A percentile compares a stretch with the other conserved stretches of the same genome.
Conservation (phyloP, 1,140 invertebrate species). For the Araneus ventricosus region DNA sequence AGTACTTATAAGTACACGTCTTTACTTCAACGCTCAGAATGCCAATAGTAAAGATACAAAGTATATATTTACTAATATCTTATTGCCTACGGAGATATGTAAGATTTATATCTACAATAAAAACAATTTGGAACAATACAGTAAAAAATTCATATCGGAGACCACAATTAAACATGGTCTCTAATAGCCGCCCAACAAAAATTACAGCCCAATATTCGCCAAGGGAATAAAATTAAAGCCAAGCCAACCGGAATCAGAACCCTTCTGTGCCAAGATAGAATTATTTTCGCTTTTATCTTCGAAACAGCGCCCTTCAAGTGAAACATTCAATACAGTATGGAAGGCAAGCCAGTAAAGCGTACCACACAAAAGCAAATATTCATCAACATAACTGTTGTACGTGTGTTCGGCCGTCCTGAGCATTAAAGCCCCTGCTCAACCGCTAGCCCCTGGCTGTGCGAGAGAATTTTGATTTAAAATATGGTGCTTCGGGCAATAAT, state of each 20-base stretch:
- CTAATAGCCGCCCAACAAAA: background rate
- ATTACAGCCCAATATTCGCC: background rate
- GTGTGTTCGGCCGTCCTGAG: constrained; percentile 19
- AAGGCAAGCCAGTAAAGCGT: constrained; percentile 6
- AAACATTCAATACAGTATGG: constrained; percentile 42
- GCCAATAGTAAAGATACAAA: too few relatives aligned
- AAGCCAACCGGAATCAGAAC: background rate
- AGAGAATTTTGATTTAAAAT: constrained; percentile 64
- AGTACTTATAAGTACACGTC: too few relatives aligned
- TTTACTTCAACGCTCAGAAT: too few relatives aligned
- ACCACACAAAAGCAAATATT: constrained; percentile 44
- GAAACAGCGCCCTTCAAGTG: constrained; percentile 18
- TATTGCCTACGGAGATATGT: too few relatives aligned
- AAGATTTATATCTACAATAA: too few relatives aligned
- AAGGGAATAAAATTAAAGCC: background rate
- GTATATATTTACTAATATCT: too few relatives aligned
- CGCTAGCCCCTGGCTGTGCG: background rate
- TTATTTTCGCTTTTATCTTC: constrained; percentile 14
- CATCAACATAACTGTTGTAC: constrained; percentile 42
- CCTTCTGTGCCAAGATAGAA: background rate
- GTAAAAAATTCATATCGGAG: too few relatives aligned
- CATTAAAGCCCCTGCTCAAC: constrained; percentile 28
- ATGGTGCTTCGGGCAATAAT: constrained; percentile 50
- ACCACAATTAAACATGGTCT: background rate
- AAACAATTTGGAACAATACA: too few relatives aligned